These are phyloP conservation scores for Abramis brama DNA, from an alignment of 2,113 vertebrate species.

Conservation along the genomic window DNA sequence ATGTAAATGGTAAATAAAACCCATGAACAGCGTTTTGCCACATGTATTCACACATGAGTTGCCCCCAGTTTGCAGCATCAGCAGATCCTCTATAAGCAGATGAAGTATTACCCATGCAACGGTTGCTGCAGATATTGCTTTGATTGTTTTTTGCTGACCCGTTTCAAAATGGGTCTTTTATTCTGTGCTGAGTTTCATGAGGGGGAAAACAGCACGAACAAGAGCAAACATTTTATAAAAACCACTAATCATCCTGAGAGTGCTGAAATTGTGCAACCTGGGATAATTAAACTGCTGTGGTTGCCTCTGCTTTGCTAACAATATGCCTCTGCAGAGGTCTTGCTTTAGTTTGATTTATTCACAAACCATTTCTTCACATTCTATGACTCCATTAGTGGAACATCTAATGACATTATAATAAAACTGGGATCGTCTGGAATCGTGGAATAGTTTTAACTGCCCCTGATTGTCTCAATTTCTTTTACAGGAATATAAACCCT, in stretches of 20 bases:
- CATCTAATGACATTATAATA: conserved; percentile 12
- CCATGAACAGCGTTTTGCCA: conserved; percentile 7
- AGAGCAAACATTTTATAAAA: conserved; percentile 40
- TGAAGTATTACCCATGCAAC: conserved; percentile 5
- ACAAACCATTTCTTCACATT: conserved; percentile 1
- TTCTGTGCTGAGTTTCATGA: conserved; percentile 23
- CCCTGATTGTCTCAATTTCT: conserved; percentile 12
- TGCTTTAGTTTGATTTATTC: conserved; percentile 28
- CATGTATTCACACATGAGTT: conserved; percentile 27
- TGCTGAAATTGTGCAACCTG: conserved; percentile 25
- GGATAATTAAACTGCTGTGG: conserved; percentile 37
- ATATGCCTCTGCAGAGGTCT: conserved; percentile 5
- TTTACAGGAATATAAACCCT: conserved; percentile 90
- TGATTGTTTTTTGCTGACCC: conserved; percentile 41
- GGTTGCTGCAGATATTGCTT: conserved; percentile 37
- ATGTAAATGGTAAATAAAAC: conserved; percentile 38
- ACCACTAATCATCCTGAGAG: conserved; percentile 32
- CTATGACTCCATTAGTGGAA: conserved; percentile 32
- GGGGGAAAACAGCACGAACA: neutral
- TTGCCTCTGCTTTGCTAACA: conserved; percentile 26
- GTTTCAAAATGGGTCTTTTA: conserved; percentile 16
- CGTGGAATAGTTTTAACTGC: neutral
- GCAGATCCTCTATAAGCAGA: conserved; percentile 29
- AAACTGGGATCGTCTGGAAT: neutral
- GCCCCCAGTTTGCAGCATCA: neutral